Conservation (phyloP, 2,888 invertebrate species). For the Drosophila borealis region DNA sequence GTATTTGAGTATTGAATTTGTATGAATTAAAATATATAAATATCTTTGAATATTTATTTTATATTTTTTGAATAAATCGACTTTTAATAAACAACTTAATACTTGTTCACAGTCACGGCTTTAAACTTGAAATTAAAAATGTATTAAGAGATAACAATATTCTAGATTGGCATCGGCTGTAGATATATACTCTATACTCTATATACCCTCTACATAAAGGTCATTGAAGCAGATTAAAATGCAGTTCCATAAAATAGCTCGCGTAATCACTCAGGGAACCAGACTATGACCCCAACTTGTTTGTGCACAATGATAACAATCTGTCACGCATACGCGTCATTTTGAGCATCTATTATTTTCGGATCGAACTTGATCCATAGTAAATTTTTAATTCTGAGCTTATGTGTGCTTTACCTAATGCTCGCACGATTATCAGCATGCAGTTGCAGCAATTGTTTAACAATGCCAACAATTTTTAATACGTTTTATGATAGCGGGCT, state of each 20-base stretch:
- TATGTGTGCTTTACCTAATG: neutral
- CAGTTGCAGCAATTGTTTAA: slow-evolving; percentile 3
- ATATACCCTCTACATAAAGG: too few species aligned
- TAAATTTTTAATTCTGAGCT: slow-evolving; percentile 9
- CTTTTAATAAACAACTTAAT: too few species aligned
- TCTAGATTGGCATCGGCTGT: too few species aligned
- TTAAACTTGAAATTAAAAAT: too few species aligned
- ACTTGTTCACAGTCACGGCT: too few species aligned
- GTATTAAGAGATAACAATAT: too few species aligned
- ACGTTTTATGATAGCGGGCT: slow-evolving; percentile 1
- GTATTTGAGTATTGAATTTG: too few species aligned
- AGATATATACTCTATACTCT: too few species aligned
- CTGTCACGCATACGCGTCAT: neutral
- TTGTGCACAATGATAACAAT: slow-evolving; percentile 22
- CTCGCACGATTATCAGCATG: slow-evolving; percentile 14
- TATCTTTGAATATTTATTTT: too few species aligned
- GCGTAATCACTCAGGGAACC: neutral
- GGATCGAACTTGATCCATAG: slow-evolving; percentile 18
- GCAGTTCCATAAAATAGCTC: neutral
- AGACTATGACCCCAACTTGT: slow-evolving; percentile 28
- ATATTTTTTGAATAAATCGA: too few species aligned
- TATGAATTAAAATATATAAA: too few species aligned
- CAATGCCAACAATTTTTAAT: neutral
- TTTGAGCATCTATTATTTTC: slow-evolving; percentile 1
- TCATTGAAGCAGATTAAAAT: neutral